phyloP scores from a whole-genome alignment of 2,797 vertebrate species.

The Peromyscus nudipes region DNA sequence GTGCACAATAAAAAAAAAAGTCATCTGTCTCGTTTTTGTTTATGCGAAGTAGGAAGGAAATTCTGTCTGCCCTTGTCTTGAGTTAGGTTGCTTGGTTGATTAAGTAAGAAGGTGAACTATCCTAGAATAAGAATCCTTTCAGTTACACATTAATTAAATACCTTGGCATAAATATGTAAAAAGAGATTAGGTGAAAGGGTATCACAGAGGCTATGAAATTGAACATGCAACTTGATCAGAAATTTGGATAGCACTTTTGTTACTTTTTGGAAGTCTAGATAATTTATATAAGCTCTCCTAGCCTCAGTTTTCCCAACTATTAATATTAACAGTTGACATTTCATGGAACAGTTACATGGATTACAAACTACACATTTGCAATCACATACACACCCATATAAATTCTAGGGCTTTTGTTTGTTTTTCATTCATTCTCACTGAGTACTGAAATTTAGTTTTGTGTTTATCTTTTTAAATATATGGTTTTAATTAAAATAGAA shows the following conservation, averaged over 20 bases:
- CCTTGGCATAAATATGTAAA: neutral
- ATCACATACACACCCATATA: neutral
- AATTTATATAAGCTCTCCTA: neutral
- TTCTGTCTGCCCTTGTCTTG: neutral
- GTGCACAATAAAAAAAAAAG: neutral
- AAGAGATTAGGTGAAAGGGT: neutral
- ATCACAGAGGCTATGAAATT: neutral
- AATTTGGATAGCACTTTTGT: neutral
- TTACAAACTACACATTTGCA: neutral
- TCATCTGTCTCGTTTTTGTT: neutral
- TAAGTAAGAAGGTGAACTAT: slow-evolving; percentile 34
- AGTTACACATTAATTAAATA: neutral
- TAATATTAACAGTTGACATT: neutral
- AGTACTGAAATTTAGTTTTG: neutral
- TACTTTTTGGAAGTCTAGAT: neutral
- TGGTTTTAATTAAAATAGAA: neutral
- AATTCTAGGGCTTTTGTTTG: neutral
- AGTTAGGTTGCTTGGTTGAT: slow-evolving; percentile 5
- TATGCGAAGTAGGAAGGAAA: slow-evolving; percentile 23
- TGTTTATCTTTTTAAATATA: neutral
- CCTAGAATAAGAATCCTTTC: slow-evolving; percentile 34
- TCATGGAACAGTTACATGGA: neutral
- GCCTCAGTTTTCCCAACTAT: neutral
- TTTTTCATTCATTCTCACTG: neutral
- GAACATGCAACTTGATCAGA: neutral